These are phyloP conservation scores for Laticauda laticaudata DNA, from an alignment of 2,113 vertebrate genomes.

Conservation along the genomic window DNA sequence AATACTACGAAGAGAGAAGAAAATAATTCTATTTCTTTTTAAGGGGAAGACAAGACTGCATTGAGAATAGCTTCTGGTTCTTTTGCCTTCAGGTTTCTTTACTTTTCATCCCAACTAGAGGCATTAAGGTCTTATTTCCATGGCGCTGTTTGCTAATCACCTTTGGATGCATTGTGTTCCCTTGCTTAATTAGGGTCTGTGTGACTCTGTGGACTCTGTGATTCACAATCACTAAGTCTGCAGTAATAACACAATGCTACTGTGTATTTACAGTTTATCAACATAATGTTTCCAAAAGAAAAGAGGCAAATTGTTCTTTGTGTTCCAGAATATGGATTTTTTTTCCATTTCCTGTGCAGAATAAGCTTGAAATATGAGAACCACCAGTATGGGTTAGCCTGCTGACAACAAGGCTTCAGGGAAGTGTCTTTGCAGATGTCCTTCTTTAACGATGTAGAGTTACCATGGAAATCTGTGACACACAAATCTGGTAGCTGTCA, in stretches of 20 bases:
- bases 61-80: not conserved
- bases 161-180: not conserved
- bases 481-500: slow-evolving; percentile 19
- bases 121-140: not conserved
- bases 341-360: not conserved
- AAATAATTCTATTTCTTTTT: not conserved
- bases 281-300: not conserved
- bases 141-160: accelerated
- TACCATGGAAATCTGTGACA: slow-evolving; percentile 65
- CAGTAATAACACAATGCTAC: not conserved
- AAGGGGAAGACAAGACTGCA: not conserved
- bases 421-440: slow-evolving; percentile 33
- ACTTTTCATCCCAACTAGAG: not conserved
- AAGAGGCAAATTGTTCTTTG: accelerated
- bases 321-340: not conserved
- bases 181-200: not conserved
- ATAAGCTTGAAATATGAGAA: not conserved
- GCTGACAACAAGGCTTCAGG: slow-evolving; percentile 14
- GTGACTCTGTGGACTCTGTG: not conserved
- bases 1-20: not conserved
- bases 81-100: not conserved
- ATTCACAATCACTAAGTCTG: slow-evolving; percentile 1
- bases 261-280: not conserved
- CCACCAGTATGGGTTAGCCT: slow-evolving; percentile 31
- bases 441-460: slow-evolving; percentile 39